Conservation (phyloP, 1,140 invertebrate genomes). For the Amyelois transitella region DNA sequence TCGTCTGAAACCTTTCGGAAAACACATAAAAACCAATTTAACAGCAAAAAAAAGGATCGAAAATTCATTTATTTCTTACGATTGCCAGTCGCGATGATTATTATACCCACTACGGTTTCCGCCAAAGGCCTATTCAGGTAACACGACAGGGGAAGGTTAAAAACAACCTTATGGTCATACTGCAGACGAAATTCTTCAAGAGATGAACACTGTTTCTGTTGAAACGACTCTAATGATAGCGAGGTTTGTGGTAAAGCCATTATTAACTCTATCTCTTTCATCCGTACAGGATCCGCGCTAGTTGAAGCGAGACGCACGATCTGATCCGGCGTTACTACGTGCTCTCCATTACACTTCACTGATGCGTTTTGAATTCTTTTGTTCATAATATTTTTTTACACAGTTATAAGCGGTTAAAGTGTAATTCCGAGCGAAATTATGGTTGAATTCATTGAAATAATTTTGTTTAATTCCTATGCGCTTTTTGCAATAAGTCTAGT, state of each 20-base stretch:
- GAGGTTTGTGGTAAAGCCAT: conserved; percentile 55
- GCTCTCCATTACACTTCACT: conserved; percentile 59
- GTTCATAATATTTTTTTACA: conserved; percentile 33
- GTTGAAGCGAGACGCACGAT: conserved; percentile 48
- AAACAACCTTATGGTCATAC: conserved; percentile 10
- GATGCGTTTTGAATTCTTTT: conserved; percentile 53
- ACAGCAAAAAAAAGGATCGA: conserved; percentile 36
- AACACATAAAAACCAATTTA: conserved; percentile 60
- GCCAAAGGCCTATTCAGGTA: conserved; percentile 14
- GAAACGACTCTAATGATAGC: conserved; percentile 58
- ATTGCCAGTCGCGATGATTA: conserved; percentile 51
- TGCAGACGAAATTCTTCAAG: background rate
- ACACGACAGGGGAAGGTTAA: background rate
- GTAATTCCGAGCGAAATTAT: conserved; percentile 7
- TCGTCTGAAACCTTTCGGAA: conserved; percentile 42
- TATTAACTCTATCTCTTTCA: conserved; percentile 57
- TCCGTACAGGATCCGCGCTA: conserved; percentile 28
- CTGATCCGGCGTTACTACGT: conserved; percentile 49
- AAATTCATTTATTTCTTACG: conserved; percentile 64
- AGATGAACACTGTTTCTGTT: conserved; percentile 27
- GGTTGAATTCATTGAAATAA: conserved; percentile 8
- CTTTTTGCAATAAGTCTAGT: background rate
- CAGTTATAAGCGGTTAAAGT: conserved; percentile 31
- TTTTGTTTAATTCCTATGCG: conserved; percentile 9
- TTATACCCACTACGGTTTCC: conserved; percentile 43